Percentiles rank a stretch among this genome's conserved stretches.
These are phyloP conservation scores for Aspidoscelis tigris DNA, from an alignment of 2,113 vertebrate genomes.

Conservation along the genomic window DNA sequence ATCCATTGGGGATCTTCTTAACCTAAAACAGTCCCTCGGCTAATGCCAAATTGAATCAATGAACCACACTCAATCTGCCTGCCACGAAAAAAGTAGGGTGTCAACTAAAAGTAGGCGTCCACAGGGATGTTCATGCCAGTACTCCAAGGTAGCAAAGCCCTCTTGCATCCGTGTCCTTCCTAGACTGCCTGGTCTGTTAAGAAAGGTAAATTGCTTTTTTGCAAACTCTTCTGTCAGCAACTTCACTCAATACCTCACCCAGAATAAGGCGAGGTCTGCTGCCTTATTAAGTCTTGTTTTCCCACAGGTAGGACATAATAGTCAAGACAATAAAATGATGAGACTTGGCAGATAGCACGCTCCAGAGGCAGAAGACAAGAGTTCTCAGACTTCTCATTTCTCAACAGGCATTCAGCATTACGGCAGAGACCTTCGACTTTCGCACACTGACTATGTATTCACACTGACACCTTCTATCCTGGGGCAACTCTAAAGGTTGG, in stretches of 20 bases:
- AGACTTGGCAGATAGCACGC: not conserved
- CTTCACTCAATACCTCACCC: constrained; percentile 4
- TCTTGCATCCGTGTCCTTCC: not conserved
- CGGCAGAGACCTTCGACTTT: not conserved
- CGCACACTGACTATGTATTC: too few species aligned
- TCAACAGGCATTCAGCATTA: not conserved
- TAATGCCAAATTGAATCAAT: too few species aligned
- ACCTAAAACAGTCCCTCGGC: too few species aligned
- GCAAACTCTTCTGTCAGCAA: too few species aligned
- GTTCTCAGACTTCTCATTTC: not conserved
- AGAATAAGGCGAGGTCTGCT: not conserved
- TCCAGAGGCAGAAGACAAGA: not conserved
- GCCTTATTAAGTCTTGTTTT: constrained; percentile 6
- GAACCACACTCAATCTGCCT: too few species aligned
- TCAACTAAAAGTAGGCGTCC: too few species aligned
- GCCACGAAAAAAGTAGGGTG: too few species aligned
- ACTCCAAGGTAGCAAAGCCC: not conserved
- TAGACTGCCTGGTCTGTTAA: not conserved
- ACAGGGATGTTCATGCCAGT: not conserved
- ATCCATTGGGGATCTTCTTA: too few species aligned
- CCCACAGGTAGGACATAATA: not conserved
- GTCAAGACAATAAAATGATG: not conserved
- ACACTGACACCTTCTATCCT: too few species aligned
- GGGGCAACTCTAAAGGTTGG: too few species aligned
- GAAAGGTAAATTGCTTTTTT: not conserved